Percentiles rank a stretch among this genome's conserved stretches.
Evolutionary conservation across 2,888 invertebrate species (phyloP).

Genomic region (Physocephala rufipes): DNA sequence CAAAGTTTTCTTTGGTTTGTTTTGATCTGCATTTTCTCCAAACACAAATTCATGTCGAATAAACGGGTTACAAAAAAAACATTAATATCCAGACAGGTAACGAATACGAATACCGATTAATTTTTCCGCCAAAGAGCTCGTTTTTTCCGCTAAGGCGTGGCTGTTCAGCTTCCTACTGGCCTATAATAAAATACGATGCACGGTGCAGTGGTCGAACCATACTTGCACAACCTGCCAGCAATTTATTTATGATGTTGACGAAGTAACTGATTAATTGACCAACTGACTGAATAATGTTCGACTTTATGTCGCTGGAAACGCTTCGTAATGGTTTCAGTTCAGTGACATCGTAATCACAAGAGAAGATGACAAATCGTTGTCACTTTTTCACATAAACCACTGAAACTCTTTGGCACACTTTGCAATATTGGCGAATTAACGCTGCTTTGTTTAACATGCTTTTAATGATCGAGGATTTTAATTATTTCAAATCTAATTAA

Average conservation of each 20-base stretch:
- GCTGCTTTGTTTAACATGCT: too few species aligned
- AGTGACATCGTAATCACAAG: conserved; percentile 8
- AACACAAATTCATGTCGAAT: conserved; percentile 21
- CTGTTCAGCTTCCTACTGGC: neutral
- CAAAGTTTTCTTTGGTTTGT: neutral
- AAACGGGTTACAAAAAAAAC: conserved; percentile 8
- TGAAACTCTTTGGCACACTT: neutral
- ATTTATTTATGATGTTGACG: too few species aligned
- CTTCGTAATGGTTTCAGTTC: neutral
- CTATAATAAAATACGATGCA: too few species aligned
- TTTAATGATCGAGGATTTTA: neutral
- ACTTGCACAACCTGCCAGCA: too few species aligned
- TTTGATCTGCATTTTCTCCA: conserved; percentile 4
- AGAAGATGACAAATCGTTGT: neutral
- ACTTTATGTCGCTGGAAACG: neutral
- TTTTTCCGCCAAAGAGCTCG: conserved; percentile 28
- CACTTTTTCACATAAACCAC: neutral
- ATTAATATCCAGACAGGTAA: neutral
- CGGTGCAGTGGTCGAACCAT: too few species aligned
- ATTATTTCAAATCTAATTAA: conserved; percentile 4
- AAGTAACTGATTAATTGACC: neutral
- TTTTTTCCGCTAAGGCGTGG: neutral
- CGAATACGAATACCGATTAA: neutral
- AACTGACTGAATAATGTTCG: conserved; percentile 14
- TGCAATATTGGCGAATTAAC: neutral